Evolutionary conservation across 2,888 invertebrate species (phyloP).

Genomic region (Gonocerus acuteangulatus): DNA sequence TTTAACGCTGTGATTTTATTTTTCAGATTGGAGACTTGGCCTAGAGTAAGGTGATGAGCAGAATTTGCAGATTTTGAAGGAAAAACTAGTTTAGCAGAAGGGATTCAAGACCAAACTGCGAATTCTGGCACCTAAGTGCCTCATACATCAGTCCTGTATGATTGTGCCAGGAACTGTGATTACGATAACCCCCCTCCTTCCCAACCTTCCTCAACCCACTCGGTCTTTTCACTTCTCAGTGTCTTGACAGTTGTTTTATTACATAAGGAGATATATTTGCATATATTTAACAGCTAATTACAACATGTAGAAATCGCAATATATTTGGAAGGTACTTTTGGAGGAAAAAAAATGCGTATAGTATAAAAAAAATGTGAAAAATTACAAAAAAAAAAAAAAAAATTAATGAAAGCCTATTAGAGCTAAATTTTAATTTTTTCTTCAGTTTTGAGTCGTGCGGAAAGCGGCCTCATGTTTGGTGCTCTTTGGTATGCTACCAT

Average conservation of each 20-base stretch:
- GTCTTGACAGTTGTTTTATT: neutral
- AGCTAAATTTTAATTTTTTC: conserved; percentile 29
- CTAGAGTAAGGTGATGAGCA: conserved; percentile 32
- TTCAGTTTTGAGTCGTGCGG: conserved; percentile 28
- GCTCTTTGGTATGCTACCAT: conserved; percentile 29
- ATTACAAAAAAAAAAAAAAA: neutral
- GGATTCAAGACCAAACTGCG: conserved; percentile 12
- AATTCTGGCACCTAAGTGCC: conserved; percentile 28
- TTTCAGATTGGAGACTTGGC: conserved; percentile 32
- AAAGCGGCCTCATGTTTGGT: conserved; percentile 26
- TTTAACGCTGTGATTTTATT: too few species aligned
- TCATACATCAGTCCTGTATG: conserved; percentile 20
- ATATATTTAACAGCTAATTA: conserved; percentile 5
- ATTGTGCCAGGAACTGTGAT: conserved; percentile 4
- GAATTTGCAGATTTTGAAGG: conserved; percentile 16
- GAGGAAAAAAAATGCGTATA: conserved; percentile 18
- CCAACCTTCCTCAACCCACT: conserved; percentile 5
- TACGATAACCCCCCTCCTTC: neutral
- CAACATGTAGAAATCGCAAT: conserved; percentile 10
- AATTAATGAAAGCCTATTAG: conserved; percentile 25
- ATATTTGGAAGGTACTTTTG: conserved; percentile 19
- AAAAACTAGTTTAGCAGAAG: neutral
- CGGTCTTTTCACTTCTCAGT: neutral
- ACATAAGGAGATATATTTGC: neutral
- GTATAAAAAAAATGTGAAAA: conserved; percentile 19